Evolutionary conservation across 2,888 invertebrate species (phyloP), one percentile per base, ranked within the genome.

Genomic region (Nymphalis polychloros): DNA sequence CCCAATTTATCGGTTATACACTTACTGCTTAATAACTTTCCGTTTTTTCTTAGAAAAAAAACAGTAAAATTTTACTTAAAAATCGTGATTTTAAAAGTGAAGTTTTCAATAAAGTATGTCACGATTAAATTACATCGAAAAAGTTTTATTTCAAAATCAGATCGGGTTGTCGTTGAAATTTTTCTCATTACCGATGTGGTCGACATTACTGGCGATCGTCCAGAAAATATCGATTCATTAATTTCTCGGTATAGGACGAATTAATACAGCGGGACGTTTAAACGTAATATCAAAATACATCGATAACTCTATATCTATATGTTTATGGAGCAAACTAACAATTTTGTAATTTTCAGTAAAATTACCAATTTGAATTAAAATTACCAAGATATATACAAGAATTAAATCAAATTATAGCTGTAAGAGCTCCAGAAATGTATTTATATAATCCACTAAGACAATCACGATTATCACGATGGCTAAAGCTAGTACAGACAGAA

Each of bases 171-270:
- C 62, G 46, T 60, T 46, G 62, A 57, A 52, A 63, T 68, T 61
- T 68, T 66, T 71, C 61, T 61, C 68, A 69, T 55, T 55, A 48
- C 57, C 60, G 50, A 61, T 50, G 55, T 48, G 48, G 62, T 5
- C 50, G 19, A 20, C 31, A 53, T 55, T 20, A 68, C 67, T 72
- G 72, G 72, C 71, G 52, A 8, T 31, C 16, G 5, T 68, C 71
- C 71, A 72, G 69, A 35, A 64, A 63, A 69, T 68, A 72, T 70
- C 65, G 63, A 65, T 67, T 72, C 65, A 68, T 73, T 72, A 71
- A 73, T 74, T 64, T 63, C 65, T 63, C 64, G 59, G 52, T 69
- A 69, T 70, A 59, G 31, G 47, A 50, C 10, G 65, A 69, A 70
- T 73, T 70, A 68, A 68, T 73, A 68, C 66, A 27, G 69, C 5